Conservation (phyloP, 1,140 invertebrate genomes). For the Papilio xuthus region DNA sequence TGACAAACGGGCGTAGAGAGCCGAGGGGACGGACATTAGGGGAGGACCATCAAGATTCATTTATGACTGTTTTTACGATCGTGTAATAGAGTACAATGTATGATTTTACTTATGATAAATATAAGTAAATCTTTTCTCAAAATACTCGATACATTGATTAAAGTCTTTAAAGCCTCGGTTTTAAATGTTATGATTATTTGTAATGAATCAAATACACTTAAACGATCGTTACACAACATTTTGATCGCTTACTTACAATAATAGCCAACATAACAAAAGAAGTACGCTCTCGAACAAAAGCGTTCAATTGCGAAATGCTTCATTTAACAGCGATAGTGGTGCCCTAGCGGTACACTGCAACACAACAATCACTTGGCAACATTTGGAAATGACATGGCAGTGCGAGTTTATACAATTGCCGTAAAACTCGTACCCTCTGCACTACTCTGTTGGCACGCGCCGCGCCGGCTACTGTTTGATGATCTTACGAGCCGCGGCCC, state of each 20-base stretch:
- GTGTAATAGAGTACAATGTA: too few species aligned
- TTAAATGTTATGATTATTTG: too few species aligned
- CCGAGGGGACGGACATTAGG: neutral
- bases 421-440: slow-evolving; percentile 10
- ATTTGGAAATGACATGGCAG: neutral
- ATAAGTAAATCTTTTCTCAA: too few species aligned
- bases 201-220: neutral
- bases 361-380: slow-evolving; percentile 10
- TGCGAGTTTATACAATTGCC: slow-evolving; percentile 22
- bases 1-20: neutral
- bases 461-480: neutral
- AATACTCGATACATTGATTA: too few species aligned
- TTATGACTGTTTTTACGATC: slow-evolving; percentile 1
- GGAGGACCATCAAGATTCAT: neutral
- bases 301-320: slow-evolving; percentile 15
- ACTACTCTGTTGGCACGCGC: neutral
- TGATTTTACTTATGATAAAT: too few species aligned
- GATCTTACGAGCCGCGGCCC: neutral
- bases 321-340: neutral
- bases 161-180: too few species aligned
- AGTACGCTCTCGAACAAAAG: slow-evolving; percentile 8
- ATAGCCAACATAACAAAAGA: neutral
- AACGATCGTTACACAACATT: neutral
- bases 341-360: slow-evolving; percentile 15
- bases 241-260: neutral